Conservation (phyloP, 2,113 vertebrate species). For the Melanotaenia duboulayi region DNA sequence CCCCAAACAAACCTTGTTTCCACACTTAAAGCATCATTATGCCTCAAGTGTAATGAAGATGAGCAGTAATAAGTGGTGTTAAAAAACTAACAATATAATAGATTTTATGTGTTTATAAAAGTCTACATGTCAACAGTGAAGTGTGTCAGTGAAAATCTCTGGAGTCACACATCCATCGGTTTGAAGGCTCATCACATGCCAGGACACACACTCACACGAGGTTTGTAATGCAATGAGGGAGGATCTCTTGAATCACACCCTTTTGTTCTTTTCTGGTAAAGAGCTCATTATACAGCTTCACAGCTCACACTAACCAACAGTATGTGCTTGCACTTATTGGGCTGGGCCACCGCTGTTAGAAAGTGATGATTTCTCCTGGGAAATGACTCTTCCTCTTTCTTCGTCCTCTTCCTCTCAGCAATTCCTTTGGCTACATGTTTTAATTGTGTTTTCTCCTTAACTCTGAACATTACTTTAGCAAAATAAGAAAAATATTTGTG, state of each 20-base stretch:
- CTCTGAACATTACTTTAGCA: neutral
- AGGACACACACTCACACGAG: neutral
- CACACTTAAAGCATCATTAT: neutral
- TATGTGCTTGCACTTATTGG: conserved; percentile 3
- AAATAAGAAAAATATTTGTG: neutral
- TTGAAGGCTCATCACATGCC: neutral
- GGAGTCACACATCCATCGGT: neutral
- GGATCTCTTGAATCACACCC: too few species aligned
- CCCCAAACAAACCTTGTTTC: neutral
- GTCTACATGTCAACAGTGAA: too few species aligned
- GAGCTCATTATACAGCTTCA: conserved; percentile 4
- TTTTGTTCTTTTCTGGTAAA: neutral
- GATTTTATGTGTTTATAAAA: too few species aligned
- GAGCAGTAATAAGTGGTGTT: neutral
- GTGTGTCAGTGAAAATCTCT: neutral
- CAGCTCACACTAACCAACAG: neutral
- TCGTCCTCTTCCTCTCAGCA: neutral
- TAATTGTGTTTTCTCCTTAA: neutral
- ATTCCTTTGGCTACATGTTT: neutral
- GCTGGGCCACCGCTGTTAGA: neutral
- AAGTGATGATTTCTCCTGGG: neutral
- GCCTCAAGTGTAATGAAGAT: neutral
- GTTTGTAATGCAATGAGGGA: too few species aligned
- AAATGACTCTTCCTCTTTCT: conserved; percentile 1
- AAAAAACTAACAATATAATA: too few species aligned